Evolutionary conservation across 1,140 invertebrate species (phyloP).

Genomic region (Sycobia sp.): DNA sequence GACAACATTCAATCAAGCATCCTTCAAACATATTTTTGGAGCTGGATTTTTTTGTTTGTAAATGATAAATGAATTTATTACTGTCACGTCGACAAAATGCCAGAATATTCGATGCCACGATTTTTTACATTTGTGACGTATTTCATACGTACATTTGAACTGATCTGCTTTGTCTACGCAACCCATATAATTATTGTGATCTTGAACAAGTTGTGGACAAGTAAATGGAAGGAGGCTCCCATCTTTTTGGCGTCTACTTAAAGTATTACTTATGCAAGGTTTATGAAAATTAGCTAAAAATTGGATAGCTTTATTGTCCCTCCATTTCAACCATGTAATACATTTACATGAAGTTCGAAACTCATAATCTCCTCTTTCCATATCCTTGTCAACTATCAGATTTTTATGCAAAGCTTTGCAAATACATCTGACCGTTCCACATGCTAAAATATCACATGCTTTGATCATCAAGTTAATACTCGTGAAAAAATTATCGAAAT

Average conservation of each 20-base stretch:
- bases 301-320: conserved; percentile 49
- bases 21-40: no score
- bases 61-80: no score
- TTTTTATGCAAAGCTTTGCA: conserved; percentile 40
- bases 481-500: no score
- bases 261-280: conserved; percentile 32
- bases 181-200: no score
- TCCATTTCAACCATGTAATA: conserved; percentile 35
- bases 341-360: conserved; percentile 39
- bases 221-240: conserved; percentile 37
- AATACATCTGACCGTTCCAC: conserved; percentile 46
- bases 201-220: no score
- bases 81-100: no score
- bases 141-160: background rate
- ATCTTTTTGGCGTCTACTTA: conserved; percentile 40
- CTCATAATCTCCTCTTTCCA: no score
- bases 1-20: no score
- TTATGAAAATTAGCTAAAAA: conserved; percentile 52
- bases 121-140: background rate
- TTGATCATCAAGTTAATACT: conserved; percentile 35
- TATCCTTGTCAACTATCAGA: conserved; percentile 38
- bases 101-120: no score
- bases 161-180: no score
- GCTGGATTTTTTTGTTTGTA: no score
- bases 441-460: conserved; percentile 41